A percentile compares a stretch with the other conserved stretches of the same genome.
phyloP scores from a whole-genome alignment of 2,113 vertebrate genomes.

The Marmota monax region DNA sequence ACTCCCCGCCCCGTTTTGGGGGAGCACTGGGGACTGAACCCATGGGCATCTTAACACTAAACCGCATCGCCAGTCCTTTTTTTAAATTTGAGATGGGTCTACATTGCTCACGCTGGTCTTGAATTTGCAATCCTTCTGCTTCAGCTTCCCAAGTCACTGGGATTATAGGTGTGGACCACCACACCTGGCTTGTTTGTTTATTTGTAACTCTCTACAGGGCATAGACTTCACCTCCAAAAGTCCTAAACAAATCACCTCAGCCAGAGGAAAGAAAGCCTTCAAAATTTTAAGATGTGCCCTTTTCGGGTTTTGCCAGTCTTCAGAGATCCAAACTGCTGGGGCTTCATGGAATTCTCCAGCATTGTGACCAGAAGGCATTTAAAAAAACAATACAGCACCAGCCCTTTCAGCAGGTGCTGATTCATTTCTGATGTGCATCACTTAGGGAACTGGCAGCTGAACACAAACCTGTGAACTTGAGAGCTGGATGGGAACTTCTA shows the following conservation, averaged over 20 bases:
- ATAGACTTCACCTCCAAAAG: not conserved
- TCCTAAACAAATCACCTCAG: not conserved
- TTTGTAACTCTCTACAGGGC: not conserved
- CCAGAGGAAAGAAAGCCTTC: not conserved
- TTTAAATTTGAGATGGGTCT: no score
- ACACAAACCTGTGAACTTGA: not conserved
- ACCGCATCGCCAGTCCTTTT: no score
- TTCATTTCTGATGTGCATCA: not conserved
- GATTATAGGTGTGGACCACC: no score
- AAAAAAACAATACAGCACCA: not conserved
- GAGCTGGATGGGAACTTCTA: not conserved
- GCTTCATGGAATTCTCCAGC: not conserved
- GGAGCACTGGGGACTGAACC: no score
- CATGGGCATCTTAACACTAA: no score
- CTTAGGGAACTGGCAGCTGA: rapidly evolving
- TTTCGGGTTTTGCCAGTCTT: not conserved
- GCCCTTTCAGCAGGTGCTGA: conserved; percentile 31
- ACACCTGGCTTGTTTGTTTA: not conserved
- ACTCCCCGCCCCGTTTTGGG: no score
- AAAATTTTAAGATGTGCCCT: not conserved
- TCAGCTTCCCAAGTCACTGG: no score
- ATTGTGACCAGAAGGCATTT: rapidly evolving
- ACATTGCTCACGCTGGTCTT: no score
- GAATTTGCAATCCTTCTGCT: no score
- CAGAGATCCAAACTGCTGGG: not conserved